Conservation (phyloP, 2,797 vertebrate genomes). For the Hirundo rustica region DNA sequence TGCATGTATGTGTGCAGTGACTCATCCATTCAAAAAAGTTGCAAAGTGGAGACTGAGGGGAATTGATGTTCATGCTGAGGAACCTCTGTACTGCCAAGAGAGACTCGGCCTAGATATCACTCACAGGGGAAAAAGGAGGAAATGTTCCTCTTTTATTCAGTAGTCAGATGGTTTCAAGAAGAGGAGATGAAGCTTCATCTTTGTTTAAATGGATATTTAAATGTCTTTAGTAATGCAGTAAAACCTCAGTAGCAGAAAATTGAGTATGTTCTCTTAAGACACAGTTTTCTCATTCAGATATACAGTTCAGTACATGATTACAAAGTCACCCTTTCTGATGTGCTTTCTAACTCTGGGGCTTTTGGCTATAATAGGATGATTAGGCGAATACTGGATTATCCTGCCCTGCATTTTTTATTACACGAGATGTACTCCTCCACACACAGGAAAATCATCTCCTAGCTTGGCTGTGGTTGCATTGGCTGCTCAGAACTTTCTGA, state of each 20-base stretch:
- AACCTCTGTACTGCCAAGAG: background rate
- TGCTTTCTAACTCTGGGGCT: background rate
- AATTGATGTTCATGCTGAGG: background rate
- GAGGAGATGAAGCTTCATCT: background rate
- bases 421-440: background rate
- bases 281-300: background rate
- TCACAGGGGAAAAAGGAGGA: background rate
- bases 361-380: background rate
- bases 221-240: background rate
- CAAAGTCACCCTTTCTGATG: background rate
- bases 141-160: background rate
- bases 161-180: background rate
- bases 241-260: background rate
- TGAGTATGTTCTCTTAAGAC: background rate
- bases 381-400: background rate
- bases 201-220: background rate
- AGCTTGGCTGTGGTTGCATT: background rate
- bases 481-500: background rate
- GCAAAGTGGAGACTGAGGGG: background rate
- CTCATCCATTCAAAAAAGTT: conserved; percentile 9
- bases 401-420: background rate
- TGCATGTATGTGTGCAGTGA: background rate
- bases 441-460: background rate
- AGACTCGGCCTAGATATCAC: background rate
- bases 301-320: background rate